These are phyloP conservation scores for Macquaria australasica DNA, from an alignment of 2,113 vertebrate species.

Conservation along the genomic window DNA sequence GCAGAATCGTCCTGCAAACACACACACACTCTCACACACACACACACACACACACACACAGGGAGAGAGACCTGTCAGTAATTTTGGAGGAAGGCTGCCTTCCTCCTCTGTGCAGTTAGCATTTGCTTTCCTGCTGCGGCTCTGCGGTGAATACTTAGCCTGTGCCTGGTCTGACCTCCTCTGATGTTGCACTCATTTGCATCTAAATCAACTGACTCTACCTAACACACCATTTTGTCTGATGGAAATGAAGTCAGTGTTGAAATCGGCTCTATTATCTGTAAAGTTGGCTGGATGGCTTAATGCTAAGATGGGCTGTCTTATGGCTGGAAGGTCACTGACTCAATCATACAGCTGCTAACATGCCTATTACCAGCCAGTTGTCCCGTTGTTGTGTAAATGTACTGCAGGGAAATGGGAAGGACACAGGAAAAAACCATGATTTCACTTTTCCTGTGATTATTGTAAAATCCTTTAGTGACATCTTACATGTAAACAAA, in stretches of 20 bases:
- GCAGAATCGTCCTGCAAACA: conserved; percentile 43
- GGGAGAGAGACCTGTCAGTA: conserved; percentile 52
- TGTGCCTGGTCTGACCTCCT: conserved; percentile 43
- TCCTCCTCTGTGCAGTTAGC: conserved; percentile 44
- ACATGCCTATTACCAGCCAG: background rate
- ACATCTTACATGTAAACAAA: conserved; percentile 1
- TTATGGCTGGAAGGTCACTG: conserved; percentile 8
- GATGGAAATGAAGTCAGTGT: conserved; percentile 31
- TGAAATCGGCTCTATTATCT: conserved; percentile 14
- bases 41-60: too few relatives aligned
- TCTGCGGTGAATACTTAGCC: conserved; percentile 31
- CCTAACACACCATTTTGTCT: conserved; percentile 17
- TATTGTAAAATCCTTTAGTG: background rate
- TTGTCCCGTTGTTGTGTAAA: background rate
- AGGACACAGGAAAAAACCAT: background rate
- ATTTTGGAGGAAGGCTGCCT: conserved; percentile 31
- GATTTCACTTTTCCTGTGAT: conserved; percentile 9
- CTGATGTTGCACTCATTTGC: conserved; percentile 50
- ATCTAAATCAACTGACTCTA: conserved; percentile 40
- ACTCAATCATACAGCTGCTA: conserved; percentile 7
- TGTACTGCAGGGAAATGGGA: background rate
- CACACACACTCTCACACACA: too few relatives aligned
- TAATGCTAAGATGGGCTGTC: background rate
- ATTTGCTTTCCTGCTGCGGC: conserved; percentile 33
- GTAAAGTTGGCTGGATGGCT: background rate